Conservation (phyloP, 2,888 invertebrate species). For the Holacanthella duospinosa region DNA sequence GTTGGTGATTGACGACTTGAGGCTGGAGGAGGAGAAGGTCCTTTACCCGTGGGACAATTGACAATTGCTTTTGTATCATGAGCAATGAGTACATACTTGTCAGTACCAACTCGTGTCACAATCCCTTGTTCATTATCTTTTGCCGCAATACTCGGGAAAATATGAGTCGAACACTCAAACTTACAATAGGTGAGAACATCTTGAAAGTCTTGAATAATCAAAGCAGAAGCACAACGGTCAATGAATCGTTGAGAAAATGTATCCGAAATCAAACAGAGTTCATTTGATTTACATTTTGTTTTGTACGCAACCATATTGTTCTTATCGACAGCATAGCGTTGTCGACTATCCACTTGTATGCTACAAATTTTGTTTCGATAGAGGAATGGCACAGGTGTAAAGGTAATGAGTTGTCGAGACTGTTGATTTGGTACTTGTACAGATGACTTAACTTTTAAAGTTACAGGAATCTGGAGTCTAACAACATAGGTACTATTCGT, state of each 20-base stretch:
- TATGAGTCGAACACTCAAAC: slow-evolving; percentile 18
- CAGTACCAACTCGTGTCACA: slow-evolving; percentile 11
- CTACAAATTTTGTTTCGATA: slow-evolving; percentile 24
- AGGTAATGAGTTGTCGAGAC: neutral
- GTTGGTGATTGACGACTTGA: neutral
- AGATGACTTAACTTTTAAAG: neutral
- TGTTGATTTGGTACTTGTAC: neutral
- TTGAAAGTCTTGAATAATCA: slow-evolving; percentile 15
- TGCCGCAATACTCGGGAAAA: neutral
- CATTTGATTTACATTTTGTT: slow-evolving; percentile 22
- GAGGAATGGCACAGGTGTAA: slow-evolving; percentile 17
- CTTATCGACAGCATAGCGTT: slow-evolving; percentile 1
- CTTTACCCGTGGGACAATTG: neutral
- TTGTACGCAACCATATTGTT: slow-evolving; percentile 14
- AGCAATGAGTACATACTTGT: slow-evolving; percentile 16
- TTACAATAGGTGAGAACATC: slow-evolving; percentile 19
- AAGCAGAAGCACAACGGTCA: slow-evolving; percentile 24
- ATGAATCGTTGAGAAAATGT: slow-evolving; percentile 1
- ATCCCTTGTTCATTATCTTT: neutral
- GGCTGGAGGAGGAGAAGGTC: neutral
- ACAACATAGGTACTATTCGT: slow-evolving; percentile 22
- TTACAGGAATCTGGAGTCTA: slow-evolving; percentile 25
- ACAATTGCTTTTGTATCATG: neutral
- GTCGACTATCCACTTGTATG: slow-evolving; percentile 4
- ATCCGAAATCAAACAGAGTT: slow-evolving; percentile 24